These are phyloP conservation scores for Aphidius gifuensis DNA, from an alignment of 1,140 invertebrate genomes.

Conservation along the genomic window DNA sequence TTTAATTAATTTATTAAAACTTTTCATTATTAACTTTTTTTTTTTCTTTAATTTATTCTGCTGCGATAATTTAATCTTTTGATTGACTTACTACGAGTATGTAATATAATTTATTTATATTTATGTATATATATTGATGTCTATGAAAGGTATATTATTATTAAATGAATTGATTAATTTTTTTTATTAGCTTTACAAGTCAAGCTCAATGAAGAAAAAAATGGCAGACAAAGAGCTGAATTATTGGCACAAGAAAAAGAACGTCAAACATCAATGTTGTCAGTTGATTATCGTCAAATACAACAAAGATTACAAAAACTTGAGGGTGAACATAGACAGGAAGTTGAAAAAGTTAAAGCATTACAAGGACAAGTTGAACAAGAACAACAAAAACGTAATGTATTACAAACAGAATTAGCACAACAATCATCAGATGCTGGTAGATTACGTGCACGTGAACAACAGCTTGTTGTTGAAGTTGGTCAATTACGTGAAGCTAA, in stretches of 20 bases:
- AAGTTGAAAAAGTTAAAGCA: conserved; percentile 81
- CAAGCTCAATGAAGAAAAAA: conserved; percentile 88
- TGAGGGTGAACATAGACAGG: conserved; percentile 84
- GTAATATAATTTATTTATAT: too few species aligned
- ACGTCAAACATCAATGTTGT: conserved; percentile 89
- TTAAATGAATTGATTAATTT: not conserved
- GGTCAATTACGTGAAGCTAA: conserved; percentile 68
- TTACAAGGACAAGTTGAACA: conserved; percentile 84
- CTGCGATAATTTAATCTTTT: too few species aligned
- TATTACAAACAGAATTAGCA: conserved; percentile 71
- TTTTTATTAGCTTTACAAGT: conserved; percentile 71
- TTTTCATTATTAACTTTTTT: too few species aligned
- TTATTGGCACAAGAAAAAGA: conserved; percentile 85
- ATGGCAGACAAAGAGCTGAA: conserved; percentile 77
- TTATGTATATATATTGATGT: too few species aligned
- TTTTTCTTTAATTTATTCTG: too few species aligned
- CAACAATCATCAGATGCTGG: conserved; percentile 69
- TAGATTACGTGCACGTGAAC: conserved; percentile 71
- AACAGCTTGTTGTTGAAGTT: conserved; percentile 72
- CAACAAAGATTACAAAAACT: conserved; percentile 85
- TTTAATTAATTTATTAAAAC: too few species aligned
- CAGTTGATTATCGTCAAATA: conserved; percentile 89
- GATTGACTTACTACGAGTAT: too few species aligned
- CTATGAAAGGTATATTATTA: not conserved
- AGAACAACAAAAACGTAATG: conserved; percentile 76